Percentiles rank a stretch among this genome's conserved stretches.
phyloP scores from a whole-genome alignment of 2,888 invertebrate genomes.

The Orthonevra nobilis region DNA sequence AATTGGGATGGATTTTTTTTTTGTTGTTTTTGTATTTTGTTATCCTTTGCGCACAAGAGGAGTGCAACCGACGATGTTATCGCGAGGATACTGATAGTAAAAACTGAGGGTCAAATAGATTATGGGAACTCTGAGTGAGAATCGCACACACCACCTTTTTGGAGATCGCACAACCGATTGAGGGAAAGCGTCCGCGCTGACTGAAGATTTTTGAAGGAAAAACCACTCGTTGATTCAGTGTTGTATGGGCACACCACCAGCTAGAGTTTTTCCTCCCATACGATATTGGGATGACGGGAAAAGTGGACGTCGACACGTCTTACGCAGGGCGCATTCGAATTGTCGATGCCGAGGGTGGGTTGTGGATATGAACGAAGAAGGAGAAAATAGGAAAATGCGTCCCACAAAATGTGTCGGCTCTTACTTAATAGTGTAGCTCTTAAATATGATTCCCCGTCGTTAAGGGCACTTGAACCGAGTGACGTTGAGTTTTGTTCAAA shows the following conservation, averaged over 20 bases:
- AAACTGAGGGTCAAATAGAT: constrained; percentile 4
- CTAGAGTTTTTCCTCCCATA: constrained; percentile 2
- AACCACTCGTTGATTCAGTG: constrained; percentile 68
- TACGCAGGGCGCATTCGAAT: constrained; percentile 39
- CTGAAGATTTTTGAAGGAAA: constrained; percentile 57
- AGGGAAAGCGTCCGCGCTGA: constrained; percentile 67
- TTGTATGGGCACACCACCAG: constrained; percentile 16
- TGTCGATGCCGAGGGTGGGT: constrained; percentile 40
- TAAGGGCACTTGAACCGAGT: not conserved
- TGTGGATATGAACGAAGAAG: constrained; percentile 53
- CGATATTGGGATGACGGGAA: constrained; percentile 32
- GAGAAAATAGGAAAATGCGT: constrained; percentile 31
- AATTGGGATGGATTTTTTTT: constrained; percentile 37
- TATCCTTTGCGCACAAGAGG: constrained; percentile 18
- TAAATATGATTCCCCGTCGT: not conserved
- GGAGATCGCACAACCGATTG: constrained; percentile 57
- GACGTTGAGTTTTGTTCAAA: constrained; percentile 42
- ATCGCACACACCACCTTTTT: not conserved
- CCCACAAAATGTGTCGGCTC: constrained; percentile 27
- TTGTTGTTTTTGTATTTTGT: too few relatives aligned
- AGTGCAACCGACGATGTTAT: constrained; percentile 17
- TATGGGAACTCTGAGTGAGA: not conserved
- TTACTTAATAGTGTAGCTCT: not conserved
- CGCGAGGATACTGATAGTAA: constrained; percentile 17
- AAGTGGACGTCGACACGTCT: constrained; percentile 49